Evolutionary conservation across 2,113 vertebrate genomes (phyloP), one percentile per base, ranked within the genome.

Genomic region (Microtus oregoni): DNA sequence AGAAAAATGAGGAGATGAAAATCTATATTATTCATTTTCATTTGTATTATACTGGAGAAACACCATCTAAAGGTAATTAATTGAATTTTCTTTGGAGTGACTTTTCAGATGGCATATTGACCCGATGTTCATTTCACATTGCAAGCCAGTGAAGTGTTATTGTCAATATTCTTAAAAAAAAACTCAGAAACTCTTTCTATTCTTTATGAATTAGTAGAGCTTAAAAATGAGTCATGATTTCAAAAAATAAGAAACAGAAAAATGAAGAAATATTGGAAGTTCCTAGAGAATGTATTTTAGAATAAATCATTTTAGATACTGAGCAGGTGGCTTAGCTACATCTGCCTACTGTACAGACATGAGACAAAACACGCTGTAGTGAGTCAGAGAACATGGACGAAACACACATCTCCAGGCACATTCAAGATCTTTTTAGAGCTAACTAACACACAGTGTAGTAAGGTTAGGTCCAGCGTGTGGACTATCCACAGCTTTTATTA

Each of bases 31-130:
- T 81, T 97, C 70, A 92, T 76, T 96, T 95, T 92, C 30, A 82
- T 90, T 95, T 93, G 38, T 83, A 63, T 94, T 87, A 63, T 30
- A 92, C 2, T 93, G 88, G 91, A 87, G 70, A 94, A 93, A 95
- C 94, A 82, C 44, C 30, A 95, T 38, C 30, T 93, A 93, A 91
- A 93, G 44, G n/a, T 96, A 94, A 97, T 97, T 97, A 96, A 97
- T 75, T 94, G 86, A 97, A 97, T 96, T 96, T 38, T 93, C 50
- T 94, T 85, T 22, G 24, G 79, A 93, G 85, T 15, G 63, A 90
- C 81, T 92, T 96, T 90, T 14, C 35, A 93, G 83, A 94, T 93
- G 77, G 87, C 92, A 77, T 95, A 96, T 93, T 97, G 95, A 97
- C 96, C 90, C 28, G 41, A 20, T 95, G 68, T 67, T 93, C 61